These are phyloP conservation scores for Hofmannophila pseudospretella DNA, from an alignment of 2,888 invertebrate species.

Conservation along the genomic window DNA sequence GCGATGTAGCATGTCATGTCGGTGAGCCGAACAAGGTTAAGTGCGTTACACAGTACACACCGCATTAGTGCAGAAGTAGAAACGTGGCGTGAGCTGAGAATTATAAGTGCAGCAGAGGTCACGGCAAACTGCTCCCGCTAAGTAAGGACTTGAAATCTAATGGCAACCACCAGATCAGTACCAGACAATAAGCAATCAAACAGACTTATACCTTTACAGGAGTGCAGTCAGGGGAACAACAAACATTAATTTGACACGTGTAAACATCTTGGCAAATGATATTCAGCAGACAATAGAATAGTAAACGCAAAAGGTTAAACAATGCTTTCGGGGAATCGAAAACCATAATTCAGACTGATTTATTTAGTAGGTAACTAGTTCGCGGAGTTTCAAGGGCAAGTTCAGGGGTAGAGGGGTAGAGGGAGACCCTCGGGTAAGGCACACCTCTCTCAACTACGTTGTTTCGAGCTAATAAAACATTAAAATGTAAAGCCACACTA, in stretches of 20 bases:
- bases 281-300: neutral
- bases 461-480: neutral
- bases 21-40: slow-evolving; percentile 60
- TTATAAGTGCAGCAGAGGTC: slow-evolving; percentile 54
- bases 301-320: neutral
- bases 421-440: slow-evolving; percentile 21
- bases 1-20: slow-evolving; percentile 46
- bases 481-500: neutral
- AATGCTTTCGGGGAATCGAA: neutral
- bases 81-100: slow-evolving; percentile 47
- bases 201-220: too few relatives aligned
- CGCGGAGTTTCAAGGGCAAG: slow-evolving; percentile 21
- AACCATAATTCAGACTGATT: slow-evolving; percentile 13
- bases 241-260: too few relatives aligned
- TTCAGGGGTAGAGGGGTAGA: slow-evolving; percentile 14
- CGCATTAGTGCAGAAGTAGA: slow-evolving; percentile 37
- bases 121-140: slow-evolving; percentile 59
- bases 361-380: slow-evolving; percentile 14
- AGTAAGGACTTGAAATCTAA: slow-evolving; percentile 34
- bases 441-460: slow-evolving; percentile 13
- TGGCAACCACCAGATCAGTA: slow-evolving; percentile 1
- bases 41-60: slow-evolving; percentile 25
- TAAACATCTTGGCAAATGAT: neutral
- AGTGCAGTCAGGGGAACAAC: too few relatives aligned
- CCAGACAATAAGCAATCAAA: neutral